Base-by-base conservation (phyloP, 2,797 vertebrate species). In the Alosa sapidissima region DNA sequence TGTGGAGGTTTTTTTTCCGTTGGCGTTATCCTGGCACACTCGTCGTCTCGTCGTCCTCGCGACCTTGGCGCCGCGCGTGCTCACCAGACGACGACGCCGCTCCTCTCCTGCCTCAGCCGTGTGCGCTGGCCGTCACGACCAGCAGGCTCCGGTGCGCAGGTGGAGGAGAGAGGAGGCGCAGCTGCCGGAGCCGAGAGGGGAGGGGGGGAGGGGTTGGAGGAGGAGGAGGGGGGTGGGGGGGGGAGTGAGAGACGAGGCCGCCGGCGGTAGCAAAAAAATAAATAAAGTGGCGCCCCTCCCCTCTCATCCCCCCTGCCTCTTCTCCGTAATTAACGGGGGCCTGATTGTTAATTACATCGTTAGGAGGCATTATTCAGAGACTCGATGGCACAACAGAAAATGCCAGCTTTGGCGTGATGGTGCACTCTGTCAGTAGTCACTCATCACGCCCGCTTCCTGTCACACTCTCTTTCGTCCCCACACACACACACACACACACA, bases 331-430 rank as follows among this genome's bases (percentile, higher is more conserved):
- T 83, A 41, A 87, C 83, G 78, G 82, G 36, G 81, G 65, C 83
- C 68, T 72, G 83, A 82, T 86, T 84, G 81, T 55, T 85, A 82
- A 81, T 65, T 82, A 45, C 84, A 88, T 82, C 6, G 9, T 82
- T 58, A 83, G 10, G n/a, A 78, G 83, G 81, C 55, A 88, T 84
- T 33, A 89, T 88, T 81, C 87, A 78, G 88, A 84, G 83, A 87
- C 88, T 86, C 82, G 11, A 85, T 81, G 84, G 81, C 87, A 90
- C 19, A 81, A 28, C 41, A 65, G 54, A 45, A n/a, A 28, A 81
- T 83, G 28, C 3, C 24, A 19, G 24, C 33, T 72, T 85, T 86
- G 47, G 82, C 82, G 8, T 5, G 33, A 41, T 75, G 68, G 14
- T 7, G 68, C 68, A 52, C 51, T 52, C 51, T 11, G 13, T 41